A percentile compares a stretch with the other conserved stretches of the same genome.
phyloP scores from a whole-genome alignment of 2,113 vertebrate genomes.

The Epinephelus moara region DNA sequence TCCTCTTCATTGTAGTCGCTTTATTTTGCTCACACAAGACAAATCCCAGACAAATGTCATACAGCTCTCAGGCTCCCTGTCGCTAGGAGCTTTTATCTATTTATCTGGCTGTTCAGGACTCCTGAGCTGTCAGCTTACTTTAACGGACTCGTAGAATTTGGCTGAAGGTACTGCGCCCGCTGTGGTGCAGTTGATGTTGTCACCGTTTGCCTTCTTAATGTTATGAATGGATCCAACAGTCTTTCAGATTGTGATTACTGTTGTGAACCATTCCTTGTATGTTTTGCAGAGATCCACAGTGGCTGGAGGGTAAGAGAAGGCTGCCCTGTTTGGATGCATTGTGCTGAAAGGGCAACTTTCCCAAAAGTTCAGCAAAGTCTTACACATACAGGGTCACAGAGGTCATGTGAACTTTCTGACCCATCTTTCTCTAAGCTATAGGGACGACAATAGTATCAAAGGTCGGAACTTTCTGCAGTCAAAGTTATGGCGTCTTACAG shows the following conservation, averaged over 20 bases:
- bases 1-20: constrained; percentile 34
- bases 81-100: constrained; percentile 60
- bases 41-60: constrained; percentile 64
- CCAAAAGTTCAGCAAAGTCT: background rate
- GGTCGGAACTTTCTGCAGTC: background rate
- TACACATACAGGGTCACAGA: background rate
- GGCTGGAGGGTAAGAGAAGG: too few relatives aligned
- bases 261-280: background rate
- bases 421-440: background rate
- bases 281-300: background rate
- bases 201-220: constrained; percentile 33
- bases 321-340: background rate
- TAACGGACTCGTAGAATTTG: constrained; percentile 45
- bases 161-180: constrained; percentile 38
- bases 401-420: rapidly evolving
- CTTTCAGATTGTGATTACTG: constrained; percentile 25
- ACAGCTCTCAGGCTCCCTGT: constrained; percentile 39
- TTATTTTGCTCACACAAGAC: constrained; percentile 59
- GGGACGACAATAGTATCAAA: too few relatives aligned
- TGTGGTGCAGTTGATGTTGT: constrained; percentile 29
- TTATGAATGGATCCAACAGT: constrained; percentile 34
- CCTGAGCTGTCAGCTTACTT: constrained; percentile 56
- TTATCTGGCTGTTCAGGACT: constrained; percentile 54
- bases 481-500: background rate
- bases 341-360: too few relatives aligned